These are phyloP conservation scores for Porites rus DNA, from an alignment of 92 coral and sea anemone genomes.

Conservation along the genomic window DNA sequence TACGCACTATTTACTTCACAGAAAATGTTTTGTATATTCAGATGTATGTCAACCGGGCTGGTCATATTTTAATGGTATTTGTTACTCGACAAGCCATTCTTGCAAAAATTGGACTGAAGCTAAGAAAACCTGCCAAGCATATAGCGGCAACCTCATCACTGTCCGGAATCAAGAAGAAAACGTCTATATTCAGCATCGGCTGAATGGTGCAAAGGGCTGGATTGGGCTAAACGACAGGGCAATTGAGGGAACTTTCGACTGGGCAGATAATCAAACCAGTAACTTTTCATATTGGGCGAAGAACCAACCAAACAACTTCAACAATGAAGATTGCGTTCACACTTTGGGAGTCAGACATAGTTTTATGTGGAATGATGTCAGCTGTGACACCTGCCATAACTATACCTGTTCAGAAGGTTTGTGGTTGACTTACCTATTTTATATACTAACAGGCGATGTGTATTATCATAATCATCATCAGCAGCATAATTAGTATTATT, in stretches of 20 bases:
- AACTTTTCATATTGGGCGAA: slow-evolving; percentile 62
- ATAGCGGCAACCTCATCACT: slow-evolving; percentile 28
- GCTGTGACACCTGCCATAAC: no score
- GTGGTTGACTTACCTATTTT: neutral
- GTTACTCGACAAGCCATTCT: slow-evolving; percentile 34
- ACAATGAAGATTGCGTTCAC: slow-evolving; percentile 72
- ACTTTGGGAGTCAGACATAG: slow-evolving; percentile 50
- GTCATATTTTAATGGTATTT: slow-evolving; percentile 48
- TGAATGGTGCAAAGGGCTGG: slow-evolving; percentile 64
- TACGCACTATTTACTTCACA: no score
- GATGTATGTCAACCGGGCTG: slow-evolving; percentile 49
- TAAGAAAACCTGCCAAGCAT: slow-evolving; percentile 16
- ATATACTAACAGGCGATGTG: no score
- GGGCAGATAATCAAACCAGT: slow-evolving; percentile 34
- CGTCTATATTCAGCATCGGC: slow-evolving; percentile 52
- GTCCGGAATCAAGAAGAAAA: slow-evolving; percentile 48
- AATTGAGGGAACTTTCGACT: slow-evolving; percentile 47
- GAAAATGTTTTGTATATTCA: neutral
- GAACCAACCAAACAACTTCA: slow-evolving; percentile 58
- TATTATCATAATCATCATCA: no score
- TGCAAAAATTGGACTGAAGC: slow-evolving; percentile 59
- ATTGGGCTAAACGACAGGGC: slow-evolving; percentile 51
- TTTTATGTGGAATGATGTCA: slow-evolving; percentile 58
- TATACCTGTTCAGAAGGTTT: slow-evolving; percentile 62
- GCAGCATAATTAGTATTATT: no score